These are phyloP conservation scores for Trichogramma pretiosum DNA, from an alignment of 1,140 invertebrate species.

Conservation along the genomic window DNA sequence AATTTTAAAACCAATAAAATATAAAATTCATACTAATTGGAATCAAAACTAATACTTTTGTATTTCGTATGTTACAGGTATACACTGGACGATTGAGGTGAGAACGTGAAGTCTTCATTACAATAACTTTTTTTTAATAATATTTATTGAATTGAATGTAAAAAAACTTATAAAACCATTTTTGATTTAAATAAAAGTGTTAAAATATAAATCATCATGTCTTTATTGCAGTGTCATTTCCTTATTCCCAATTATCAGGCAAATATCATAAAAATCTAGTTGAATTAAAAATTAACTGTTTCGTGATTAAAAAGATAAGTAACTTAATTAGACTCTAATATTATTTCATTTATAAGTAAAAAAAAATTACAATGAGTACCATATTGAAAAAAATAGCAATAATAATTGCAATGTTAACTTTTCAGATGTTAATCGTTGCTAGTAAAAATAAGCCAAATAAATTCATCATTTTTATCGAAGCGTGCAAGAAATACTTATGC, in stretches of 20 bases:
- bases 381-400: slow-evolving; percentile 94
- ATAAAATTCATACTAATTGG: not conserved
- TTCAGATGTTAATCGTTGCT: too few species aligned
- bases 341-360: not conserved
- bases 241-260: slow-evolving; percentile 8
- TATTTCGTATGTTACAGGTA: slow-evolving; percentile 14
- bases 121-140: slow-evolving; percentile 11
- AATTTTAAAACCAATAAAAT: not conserved
- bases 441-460: too few species aligned
- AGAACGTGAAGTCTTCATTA: slow-evolving; percentile 13
- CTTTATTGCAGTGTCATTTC: slow-evolving; percentile 18
- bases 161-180: slow-evolving; percentile 6
- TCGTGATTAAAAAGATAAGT: not conserved
- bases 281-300: not conserved
- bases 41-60: not conserved
- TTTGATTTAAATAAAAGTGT: slow-evolving; percentile 15
- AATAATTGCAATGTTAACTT: too few species aligned
- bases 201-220: slow-evolving; percentile 12
- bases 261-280: not conserved
- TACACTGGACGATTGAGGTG: slow-evolving; percentile 9
- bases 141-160: slow-evolving; percentile 2
- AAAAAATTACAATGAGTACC: slow-evolving; percentile 61
- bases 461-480: too few species aligned
- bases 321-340: not conserved
- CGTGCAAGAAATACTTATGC: too few species aligned